Evolutionary conservation across 1,140 invertebrate species (phyloP).

Genomic region (Brachionus angularis): DNA sequence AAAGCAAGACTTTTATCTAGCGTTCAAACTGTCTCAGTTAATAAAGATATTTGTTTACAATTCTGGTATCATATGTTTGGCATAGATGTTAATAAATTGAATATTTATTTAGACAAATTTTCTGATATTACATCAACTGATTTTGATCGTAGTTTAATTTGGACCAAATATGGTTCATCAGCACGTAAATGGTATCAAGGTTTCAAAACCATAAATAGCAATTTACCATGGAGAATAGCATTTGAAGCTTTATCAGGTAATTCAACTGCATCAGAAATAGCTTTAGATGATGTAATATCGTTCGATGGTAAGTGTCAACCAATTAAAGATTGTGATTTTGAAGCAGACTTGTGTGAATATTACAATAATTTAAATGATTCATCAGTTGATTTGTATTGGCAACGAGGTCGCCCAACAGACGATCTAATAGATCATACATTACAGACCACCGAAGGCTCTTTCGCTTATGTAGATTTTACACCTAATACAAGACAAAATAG

Average conservation of each 20-base stretch:
- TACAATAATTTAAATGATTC: no score
- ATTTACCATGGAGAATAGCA: constrained; percentile 18
- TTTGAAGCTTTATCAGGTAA: constrained; percentile 19
- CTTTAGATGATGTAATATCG: constrained; percentile 47
- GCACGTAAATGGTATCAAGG: constrained; percentile 52
- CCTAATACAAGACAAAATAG: background rate
- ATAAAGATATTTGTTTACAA: background rate
- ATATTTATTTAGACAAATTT: constrained; percentile 47
- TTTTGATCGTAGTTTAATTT: constrained; percentile 47
- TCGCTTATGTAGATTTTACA: background rate
- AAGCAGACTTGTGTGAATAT: constrained; percentile 51
- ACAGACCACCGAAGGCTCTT: background rate
- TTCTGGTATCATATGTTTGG: constrained; percentile 44
- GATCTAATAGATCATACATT: constrained; percentile 7
- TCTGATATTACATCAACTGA: background rate
- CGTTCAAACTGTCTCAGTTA: background rate
- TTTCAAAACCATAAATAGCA: constrained; percentile 46
- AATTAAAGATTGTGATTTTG: constrained; percentile 51
- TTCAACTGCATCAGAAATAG: constrained; percentile 45
- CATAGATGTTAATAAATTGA: constrained; percentile 48
- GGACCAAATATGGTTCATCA: constrained; percentile 50
- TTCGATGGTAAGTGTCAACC: constrained; percentile 11
- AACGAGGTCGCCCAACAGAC: background rate
- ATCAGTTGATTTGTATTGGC: background rate
- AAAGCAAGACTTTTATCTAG: constrained; percentile 1